These are phyloP conservation scores for Theristicus caerulescens DNA, from an alignment of 2,113 vertebrate genomes.

Conservation along the genomic window DNA sequence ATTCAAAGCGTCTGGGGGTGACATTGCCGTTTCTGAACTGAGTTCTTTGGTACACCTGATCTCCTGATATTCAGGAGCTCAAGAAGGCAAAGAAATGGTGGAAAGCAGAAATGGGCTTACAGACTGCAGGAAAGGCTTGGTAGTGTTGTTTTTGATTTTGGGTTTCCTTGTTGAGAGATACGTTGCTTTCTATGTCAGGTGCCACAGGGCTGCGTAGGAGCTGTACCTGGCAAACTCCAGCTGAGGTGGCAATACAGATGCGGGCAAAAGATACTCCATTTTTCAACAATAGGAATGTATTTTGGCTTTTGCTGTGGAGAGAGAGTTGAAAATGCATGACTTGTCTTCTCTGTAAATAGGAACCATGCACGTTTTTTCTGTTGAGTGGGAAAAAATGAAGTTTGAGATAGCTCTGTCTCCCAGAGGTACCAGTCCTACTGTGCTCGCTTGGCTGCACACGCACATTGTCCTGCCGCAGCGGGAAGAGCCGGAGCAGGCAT, in stretches of 20 bases:
- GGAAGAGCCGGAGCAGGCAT: not conserved
- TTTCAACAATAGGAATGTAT: not conserved
- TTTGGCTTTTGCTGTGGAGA: not conserved
- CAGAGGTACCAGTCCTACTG: not conserved
- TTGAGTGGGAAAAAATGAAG: not conserved
- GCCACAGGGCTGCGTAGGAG: not conserved
- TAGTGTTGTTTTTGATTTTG: not conserved
- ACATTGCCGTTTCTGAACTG: not conserved
- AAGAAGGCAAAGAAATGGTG: not conserved
- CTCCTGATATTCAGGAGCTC: not conserved
- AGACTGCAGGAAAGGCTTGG: not conserved
- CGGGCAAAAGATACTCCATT: not conserved
- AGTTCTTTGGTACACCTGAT: not conserved
- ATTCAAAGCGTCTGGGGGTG: not conserved
- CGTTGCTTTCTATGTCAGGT: not conserved
- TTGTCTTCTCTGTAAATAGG: not conserved
- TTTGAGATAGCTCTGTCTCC: not conserved
- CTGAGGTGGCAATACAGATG: not conserved
- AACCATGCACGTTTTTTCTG: not conserved
- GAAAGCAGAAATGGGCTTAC: not conserved
- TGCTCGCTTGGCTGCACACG: not conserved
- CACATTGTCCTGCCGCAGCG: not conserved
- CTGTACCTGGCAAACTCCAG: not conserved
- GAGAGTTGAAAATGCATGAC: rapidly evolving
- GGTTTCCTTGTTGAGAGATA: not conserved